A percentile compares a stretch with the other conserved stretches of the same genome.
phyloP scores from a whole-genome alignment of 64 coral and sea anemone genomes.

The Porites lutea region DNA sequence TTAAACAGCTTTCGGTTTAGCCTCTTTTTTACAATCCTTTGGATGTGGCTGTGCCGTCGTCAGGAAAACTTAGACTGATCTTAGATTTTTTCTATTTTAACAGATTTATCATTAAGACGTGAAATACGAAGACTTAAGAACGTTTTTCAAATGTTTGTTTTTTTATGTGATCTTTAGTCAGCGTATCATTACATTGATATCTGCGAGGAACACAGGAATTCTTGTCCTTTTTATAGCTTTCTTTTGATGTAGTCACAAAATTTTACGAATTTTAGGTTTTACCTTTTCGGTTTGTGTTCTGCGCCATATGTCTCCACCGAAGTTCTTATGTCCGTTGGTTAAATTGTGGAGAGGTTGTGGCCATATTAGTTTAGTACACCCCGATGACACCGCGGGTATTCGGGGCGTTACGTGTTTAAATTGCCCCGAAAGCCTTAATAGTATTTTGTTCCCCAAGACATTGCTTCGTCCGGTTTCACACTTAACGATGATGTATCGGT shows the following conservation, averaged over 20 bases:
- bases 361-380: neutral
- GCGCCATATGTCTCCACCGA: neutral
- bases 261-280: neutral
- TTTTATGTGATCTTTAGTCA: neutral
- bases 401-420: neutral
- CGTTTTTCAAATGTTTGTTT: too few species aligned
- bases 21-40: neutral
- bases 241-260: neutral
- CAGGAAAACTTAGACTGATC: too few species aligned
- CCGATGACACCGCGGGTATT: neutral
- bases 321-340: neutral
- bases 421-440: neutral
- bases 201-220: neutral
- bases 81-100: too few species aligned
- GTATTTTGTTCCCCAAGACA: neutral
- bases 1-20: neutral
- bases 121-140: too few species aligned
- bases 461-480: conserved; percentile 20
- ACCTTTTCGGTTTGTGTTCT: conserved; percentile 10
- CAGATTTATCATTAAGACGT: too few species aligned
- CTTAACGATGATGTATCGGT: neutral
- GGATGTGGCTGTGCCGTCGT: too few species aligned
- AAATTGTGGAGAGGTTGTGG: neutral
- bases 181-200: conserved; percentile 11
- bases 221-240: neutral